phyloP scores from a whole-genome alignment of 2,888 invertebrate genomes.

The Campoletis raptor region DNA sequence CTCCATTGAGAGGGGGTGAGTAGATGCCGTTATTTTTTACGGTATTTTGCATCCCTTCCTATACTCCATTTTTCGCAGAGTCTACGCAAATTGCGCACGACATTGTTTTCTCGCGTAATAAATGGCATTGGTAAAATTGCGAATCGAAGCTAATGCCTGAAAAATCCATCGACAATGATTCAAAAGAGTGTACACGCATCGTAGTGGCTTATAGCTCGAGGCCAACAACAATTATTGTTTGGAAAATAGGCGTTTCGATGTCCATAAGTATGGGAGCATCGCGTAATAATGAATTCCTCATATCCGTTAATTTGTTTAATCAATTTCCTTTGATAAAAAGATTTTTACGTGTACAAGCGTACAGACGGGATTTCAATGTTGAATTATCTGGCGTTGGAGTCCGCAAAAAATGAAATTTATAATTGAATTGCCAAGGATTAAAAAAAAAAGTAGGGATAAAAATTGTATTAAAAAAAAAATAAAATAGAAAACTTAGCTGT shows the following conservation, averaged over 20 bases:
- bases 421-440: not conserved
- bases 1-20: constrained; percentile 58
- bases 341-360: not conserved
- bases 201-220: constrained; percentile 58
- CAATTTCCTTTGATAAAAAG: not conserved
- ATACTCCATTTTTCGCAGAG: not conserved
- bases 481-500: not conserved
- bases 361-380: not conserved
- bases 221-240: constrained; percentile 40
- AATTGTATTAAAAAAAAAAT: too few relatives aligned
- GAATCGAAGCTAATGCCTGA: constrained; percentile 67
- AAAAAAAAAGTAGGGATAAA: too few relatives aligned
- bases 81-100: constrained; percentile 65
- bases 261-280: not conserved
- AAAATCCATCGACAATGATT: constrained; percentile 62
- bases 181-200: constrained; percentile 14
- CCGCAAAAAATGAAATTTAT: not conserved
- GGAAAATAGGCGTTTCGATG: constrained; percentile 18
- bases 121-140: constrained; percentile 74
- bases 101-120: constrained; percentile 72
- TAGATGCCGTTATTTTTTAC: constrained; percentile 68
- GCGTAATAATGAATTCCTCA: not conserved
- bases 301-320: not conserved
- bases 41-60: constrained; percentile 45
- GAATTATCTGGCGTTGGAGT: not conserved